Conservation (phyloP, 2,888 invertebrate species). For the Volucella inflata region DNA sequence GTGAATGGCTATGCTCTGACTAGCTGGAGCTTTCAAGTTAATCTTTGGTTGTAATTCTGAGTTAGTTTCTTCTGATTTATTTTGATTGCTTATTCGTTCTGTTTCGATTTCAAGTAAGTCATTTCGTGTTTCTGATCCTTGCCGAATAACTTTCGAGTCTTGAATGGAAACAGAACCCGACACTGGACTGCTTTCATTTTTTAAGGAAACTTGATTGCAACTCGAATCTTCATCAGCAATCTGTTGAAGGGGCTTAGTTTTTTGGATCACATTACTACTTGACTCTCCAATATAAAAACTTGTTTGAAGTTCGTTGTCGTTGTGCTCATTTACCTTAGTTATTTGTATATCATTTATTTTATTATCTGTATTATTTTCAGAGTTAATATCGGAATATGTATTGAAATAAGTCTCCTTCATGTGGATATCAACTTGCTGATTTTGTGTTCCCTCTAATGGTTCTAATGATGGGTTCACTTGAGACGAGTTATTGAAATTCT, state of each 20-base stretch:
- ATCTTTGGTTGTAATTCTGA: neutral
- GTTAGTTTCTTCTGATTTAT: neutral
- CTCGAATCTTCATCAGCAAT: constrained; percentile 76
- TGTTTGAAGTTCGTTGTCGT: constrained; percentile 72
- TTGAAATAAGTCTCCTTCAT: too few species aligned
- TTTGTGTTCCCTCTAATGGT: too few species aligned
- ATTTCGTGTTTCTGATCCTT: constrained; percentile 82
- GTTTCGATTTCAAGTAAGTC: constrained; percentile 80
- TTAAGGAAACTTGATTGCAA: constrained; percentile 79
- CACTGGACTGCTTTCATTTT: constrained; percentile 73
- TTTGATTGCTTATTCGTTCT: constrained; percentile 5
- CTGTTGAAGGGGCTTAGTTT: constrained; percentile 78
- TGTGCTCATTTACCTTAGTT: constrained; percentile 74
- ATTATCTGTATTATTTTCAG: too few species aligned
- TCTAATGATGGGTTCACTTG: too few species aligned
- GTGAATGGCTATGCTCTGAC: neutral
- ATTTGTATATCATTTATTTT: too few species aligned
- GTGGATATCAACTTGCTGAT: too few species aligned
- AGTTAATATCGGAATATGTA: too few species aligned
- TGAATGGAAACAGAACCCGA: constrained; percentile 14
- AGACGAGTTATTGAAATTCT: too few species aligned
- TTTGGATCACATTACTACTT: constrained; percentile 82
- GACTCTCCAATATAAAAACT: constrained; percentile 84
- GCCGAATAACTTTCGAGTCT: constrained; percentile 80
- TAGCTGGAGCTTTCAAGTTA: neutral